Percentiles rank a stretch among this genome's conserved stretches.
phyloP scores from a whole-genome alignment of 2,113 vertebrate genomes.

The Nesoenas mayeri region DNA sequence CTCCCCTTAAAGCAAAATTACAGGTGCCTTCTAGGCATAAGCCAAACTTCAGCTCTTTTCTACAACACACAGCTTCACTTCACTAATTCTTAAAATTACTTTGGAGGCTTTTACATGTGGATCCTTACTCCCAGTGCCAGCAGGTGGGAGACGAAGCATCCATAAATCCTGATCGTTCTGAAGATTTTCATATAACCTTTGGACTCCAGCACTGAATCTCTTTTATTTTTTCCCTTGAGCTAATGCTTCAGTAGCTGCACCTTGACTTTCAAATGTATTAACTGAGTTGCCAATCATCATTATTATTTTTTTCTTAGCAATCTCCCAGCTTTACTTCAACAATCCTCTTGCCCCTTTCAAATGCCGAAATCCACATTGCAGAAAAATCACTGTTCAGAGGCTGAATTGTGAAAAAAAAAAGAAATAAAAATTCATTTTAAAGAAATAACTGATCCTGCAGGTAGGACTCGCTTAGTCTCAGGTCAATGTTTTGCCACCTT shows the following conservation, averaged over 20 bases:
- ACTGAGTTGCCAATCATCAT: slow-evolving; percentile 43
- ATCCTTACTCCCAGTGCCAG: background rate
- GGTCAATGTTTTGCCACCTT: background rate
- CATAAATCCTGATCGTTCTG: slow-evolving; percentile 37
- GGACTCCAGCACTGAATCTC: background rate
- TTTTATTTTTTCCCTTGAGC: background rate
- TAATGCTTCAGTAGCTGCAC: slow-evolving; percentile 2
- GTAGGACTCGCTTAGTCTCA: background rate
- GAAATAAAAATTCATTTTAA: background rate
- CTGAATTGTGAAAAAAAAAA: background rate
- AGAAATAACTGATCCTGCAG: background rate
- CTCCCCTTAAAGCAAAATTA: slow-evolving; percentile 13
- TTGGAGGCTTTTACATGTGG: background rate
- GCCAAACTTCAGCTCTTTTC: slow-evolving; percentile 14
- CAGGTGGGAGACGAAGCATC: slow-evolving; percentile 25
- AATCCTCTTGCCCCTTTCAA: slow-evolving; percentile 22
- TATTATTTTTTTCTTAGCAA: slow-evolving; percentile 24
- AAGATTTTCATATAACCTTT: slow-evolving; percentile 31
- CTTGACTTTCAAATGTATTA: slow-evolving; percentile 56
- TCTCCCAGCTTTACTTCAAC: slow-evolving; percentile 33
- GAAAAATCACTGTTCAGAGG: slow-evolving; percentile 15
- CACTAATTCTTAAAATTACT: slow-evolving; percentile 61
- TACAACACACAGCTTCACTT: slow-evolving; percentile 26
- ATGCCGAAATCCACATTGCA: background rate
- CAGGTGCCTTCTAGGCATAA: slow-evolving; percentile 22